Evolutionary conservation across 2,888 invertebrate genomes (phyloP).

Genomic region (Cryptosula pallasiana): DNA sequence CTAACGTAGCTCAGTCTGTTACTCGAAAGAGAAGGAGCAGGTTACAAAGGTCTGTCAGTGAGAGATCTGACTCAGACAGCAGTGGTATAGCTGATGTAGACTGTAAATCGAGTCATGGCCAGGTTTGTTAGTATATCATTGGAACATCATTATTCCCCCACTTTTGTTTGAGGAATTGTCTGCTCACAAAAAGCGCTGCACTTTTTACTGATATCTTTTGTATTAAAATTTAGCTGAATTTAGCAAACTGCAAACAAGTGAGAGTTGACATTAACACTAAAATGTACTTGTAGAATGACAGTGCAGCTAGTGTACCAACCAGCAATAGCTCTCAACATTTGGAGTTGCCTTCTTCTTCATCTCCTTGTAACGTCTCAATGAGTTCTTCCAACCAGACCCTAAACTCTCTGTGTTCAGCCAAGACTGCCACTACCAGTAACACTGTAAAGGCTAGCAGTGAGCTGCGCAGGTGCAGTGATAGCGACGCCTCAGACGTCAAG

Average conservation of each 20-base stretch:
- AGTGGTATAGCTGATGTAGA: constrained; percentile 21
- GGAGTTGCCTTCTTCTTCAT: background rate
- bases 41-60: constrained; percentile 7
- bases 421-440: background rate
- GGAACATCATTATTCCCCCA: no score
- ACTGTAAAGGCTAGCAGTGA: background rate
- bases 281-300: background rate
- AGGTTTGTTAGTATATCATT: no score
- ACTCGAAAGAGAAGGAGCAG: background rate
- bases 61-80: constrained; percentile 17
- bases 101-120: constrained; percentile 16
- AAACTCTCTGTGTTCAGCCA: background rate
- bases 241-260: no score
- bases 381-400: background rate
- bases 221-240: no score
- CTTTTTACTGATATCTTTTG: no score
- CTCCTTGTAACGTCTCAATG: background rate
- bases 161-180: no score
- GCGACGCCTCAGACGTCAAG: constrained; percentile 7
- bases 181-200: no score
- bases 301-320: background rate
- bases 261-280: no score
- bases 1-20: background rate
- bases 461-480: background rate
- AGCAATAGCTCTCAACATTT: background rate